phyloP scores from a whole-genome alignment of 2,888 invertebrate genomes.

The Eupithecia pulchellata region DNA sequence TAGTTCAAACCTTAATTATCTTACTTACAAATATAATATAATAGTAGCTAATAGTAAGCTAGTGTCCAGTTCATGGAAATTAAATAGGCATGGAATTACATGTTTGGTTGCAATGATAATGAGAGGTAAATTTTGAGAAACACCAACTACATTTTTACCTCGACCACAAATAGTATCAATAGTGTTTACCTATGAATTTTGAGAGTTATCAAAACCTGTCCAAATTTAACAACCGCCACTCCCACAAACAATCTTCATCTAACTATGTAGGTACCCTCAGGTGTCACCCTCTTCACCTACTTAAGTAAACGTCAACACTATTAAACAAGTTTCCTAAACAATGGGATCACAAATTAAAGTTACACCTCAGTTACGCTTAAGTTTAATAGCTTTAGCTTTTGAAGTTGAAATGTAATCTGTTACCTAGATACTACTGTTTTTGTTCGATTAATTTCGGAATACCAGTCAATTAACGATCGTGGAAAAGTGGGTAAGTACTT shows the following conservation, averaged over 20 bases:
- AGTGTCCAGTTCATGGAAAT: no score
- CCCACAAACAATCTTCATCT: not conserved
- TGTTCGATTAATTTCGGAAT: not conserved
- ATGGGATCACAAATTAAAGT: constrained; percentile 23
- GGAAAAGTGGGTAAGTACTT: not conserved
- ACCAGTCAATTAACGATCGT: not conserved
- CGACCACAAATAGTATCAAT: no score
- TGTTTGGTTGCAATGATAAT: no score
- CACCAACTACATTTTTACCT: no score
- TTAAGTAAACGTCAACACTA: constrained; percentile 17
- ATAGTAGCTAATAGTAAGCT: no score
- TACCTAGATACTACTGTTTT: not conserved
- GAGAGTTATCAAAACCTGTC: not conserved
- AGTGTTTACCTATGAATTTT: not conserved
- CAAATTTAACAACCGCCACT: not conserved
- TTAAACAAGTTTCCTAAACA: constrained; percentile 24
- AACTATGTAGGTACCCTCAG: not conserved
- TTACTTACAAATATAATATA: no score
- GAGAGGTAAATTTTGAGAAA: no score
- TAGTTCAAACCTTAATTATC: no score
- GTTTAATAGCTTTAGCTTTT: constrained; percentile 14
- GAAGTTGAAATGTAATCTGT: constrained; percentile 12
- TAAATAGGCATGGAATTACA: no score
- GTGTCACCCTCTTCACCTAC: constrained; percentile 11
- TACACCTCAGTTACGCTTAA: not conserved